Conservation (phyloP, 2,888 invertebrate species). For the Pherbina coryleti region DNA sequence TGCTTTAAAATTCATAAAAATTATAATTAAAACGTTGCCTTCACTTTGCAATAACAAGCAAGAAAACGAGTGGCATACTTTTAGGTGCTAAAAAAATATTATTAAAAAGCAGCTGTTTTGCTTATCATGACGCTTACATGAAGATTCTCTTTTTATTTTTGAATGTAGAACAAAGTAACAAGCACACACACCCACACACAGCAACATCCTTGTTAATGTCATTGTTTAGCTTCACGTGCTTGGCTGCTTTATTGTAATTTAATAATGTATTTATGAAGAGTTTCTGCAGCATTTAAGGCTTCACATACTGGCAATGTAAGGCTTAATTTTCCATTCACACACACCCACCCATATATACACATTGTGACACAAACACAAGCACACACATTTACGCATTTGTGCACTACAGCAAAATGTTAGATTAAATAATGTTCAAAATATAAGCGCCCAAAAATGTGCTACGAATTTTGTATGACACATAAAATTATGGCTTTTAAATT, state of each 20-base stretch:
- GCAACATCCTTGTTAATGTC: background rate
- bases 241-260: background rate
- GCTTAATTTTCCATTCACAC: constrained; percentile 11
- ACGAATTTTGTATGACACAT: constrained; percentile 17
- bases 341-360: constrained; percentile 1
- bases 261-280: background rate
- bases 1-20: background rate
- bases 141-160: no score
- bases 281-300: constrained; percentile 1
- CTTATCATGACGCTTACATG: no score
- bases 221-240: background rate
- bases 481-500: constrained; percentile 26
- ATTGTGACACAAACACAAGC: no score
- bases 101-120: no score
- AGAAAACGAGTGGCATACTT: background rate
- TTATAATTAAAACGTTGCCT: background rate
- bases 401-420: background rate
- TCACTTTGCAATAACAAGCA: background rate
- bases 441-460: constrained; percentile 22
- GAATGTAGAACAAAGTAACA: no score
- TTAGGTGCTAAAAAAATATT: background rate
- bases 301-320: background rate
- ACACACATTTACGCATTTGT: background rate
- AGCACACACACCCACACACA: background rate
- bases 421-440: constrained; percentile 3